A percentile compares a stretch with the other conserved stretches of the same genome.
Conservation (phyloP, 2,113 vertebrate species). For the Actenoides hombroni region DNA sequence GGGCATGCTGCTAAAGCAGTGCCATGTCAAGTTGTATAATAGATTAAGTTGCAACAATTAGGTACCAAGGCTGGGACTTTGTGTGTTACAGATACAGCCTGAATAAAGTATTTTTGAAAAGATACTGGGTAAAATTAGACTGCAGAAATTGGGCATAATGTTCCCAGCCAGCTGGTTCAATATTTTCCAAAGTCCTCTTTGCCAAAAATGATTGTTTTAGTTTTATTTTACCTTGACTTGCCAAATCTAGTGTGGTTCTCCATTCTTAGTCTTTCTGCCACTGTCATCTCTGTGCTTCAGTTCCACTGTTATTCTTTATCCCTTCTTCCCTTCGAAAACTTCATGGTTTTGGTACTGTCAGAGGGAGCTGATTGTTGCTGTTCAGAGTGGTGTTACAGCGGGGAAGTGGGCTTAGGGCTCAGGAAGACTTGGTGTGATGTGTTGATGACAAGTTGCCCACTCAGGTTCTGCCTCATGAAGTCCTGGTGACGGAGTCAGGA, state of each 20-base stretch:
- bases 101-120: background rate
- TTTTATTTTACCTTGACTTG: background rate
- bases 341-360: background rate
- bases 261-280: background rate
- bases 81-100: background rate
- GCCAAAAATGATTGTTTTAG: background rate
- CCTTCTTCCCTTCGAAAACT: background rate
- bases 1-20: background rate
- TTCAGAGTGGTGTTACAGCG: background rate
- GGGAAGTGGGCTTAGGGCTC: background rate
- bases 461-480: constrained; percentile 85
- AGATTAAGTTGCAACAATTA: background rate
- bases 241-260: background rate
- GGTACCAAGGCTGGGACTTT: background rate
- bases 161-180: background rate
- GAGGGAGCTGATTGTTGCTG: background rate
- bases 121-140: background rate
- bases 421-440: background rate
- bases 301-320: background rate
- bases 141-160: background rate
- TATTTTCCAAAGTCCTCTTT: background rate
- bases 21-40: background rate
- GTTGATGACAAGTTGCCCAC: background rate
- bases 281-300: background rate
- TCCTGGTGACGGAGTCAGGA: constrained; percentile 82